A percentile compares a stretch with the other conserved stretches of the same genome.
Evolutionary conservation across 2,888 invertebrate species (phyloP).

Genomic region (Mythimna impura): DNA sequence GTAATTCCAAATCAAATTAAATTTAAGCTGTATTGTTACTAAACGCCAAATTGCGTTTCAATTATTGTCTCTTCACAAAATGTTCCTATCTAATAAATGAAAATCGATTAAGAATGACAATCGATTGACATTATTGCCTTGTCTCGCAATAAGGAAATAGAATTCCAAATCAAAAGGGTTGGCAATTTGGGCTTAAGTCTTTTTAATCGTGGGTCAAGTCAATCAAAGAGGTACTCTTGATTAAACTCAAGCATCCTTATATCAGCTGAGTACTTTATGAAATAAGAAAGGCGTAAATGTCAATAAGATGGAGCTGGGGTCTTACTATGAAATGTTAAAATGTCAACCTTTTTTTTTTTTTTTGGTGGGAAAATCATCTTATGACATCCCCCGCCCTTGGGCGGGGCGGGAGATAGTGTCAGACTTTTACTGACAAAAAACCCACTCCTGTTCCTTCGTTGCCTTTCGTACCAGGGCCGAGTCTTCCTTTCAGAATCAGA

Average conservation of each 20-base stretch:
- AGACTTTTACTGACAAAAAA: too few species aligned
- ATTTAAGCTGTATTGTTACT: background rate
- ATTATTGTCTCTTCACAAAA: slow-evolving; percentile 1
- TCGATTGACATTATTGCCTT: slow-evolving; percentile 8
- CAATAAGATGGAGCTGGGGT: too few species aligned
- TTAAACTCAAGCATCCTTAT: background rate
- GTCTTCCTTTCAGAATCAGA: too few species aligned
- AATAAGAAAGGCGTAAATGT: too few species aligned
- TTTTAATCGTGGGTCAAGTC: background rate
- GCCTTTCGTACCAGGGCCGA: too few species aligned
- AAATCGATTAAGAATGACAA: slow-evolving; percentile 12
- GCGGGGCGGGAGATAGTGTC: too few species aligned
- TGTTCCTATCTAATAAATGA: background rate
- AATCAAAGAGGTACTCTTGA: slow-evolving; percentile 1
- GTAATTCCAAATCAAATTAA: too few species aligned
- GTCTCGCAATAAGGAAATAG: slow-evolving; percentile 9
- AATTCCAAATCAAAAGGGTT: background rate
- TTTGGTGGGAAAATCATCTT: too few species aligned
- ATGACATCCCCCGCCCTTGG: too few species aligned
- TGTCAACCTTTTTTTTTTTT: too few species aligned
- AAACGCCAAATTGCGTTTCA: slow-evolving; percentile 7
- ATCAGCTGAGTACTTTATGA: background rate
- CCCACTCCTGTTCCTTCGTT: too few species aligned
- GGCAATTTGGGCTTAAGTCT: background rate
- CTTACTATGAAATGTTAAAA: too few species aligned